These are phyloP conservation scores for Drosophila busckii DNA, from an alignment of 1,140 invertebrate species.

Conservation along the genomic window DNA sequence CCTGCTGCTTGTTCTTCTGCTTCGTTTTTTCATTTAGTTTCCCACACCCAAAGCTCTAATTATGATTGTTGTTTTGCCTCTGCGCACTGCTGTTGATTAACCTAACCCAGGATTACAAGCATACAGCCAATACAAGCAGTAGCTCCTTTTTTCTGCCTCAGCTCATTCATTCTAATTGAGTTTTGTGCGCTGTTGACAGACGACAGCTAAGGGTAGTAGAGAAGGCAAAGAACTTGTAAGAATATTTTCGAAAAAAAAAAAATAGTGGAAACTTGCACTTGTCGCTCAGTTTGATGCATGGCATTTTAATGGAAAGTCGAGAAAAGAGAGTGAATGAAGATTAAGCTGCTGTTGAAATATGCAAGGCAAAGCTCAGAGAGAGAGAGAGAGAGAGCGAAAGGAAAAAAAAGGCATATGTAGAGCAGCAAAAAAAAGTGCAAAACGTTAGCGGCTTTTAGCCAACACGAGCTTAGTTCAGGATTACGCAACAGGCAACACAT, in stretches of 20 bases:
- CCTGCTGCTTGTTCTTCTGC: constrained; percentile 12
- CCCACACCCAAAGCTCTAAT: constrained; percentile 47
- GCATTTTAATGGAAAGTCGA: constrained; percentile 61
- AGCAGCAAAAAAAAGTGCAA: too few species aligned
- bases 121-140: too few species aligned
- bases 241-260: constrained; percentile 19
- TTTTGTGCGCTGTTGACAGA: constrained; percentile 50
- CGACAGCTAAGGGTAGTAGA: not conserved
- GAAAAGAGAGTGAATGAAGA: constrained; percentile 67
- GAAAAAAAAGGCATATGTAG: too few species aligned
- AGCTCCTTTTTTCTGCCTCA: constrained; percentile 26
- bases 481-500: too few species aligned
- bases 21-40: too few species aligned
- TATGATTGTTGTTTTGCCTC: constrained; percentile 40
- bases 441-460: too few species aligned
- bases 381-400: too few species aligned
- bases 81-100: constrained; percentile 47
- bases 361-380: too few species aligned
- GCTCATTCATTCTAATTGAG: constrained; percentile 69
- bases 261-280: constrained; percentile 20
- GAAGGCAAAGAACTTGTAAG: constrained; percentile 10
- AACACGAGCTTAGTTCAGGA: too few species aligned
- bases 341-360: constrained; percentile 49
- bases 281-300: constrained; percentile 65
- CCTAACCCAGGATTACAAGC: constrained; percentile 42